A percentile compares a stretch with the other conserved stretches of the same genome.
Evolutionary conservation across 2,797 vertebrate species (phyloP).

Genomic region (Pyrocephalus nanus): DNA sequence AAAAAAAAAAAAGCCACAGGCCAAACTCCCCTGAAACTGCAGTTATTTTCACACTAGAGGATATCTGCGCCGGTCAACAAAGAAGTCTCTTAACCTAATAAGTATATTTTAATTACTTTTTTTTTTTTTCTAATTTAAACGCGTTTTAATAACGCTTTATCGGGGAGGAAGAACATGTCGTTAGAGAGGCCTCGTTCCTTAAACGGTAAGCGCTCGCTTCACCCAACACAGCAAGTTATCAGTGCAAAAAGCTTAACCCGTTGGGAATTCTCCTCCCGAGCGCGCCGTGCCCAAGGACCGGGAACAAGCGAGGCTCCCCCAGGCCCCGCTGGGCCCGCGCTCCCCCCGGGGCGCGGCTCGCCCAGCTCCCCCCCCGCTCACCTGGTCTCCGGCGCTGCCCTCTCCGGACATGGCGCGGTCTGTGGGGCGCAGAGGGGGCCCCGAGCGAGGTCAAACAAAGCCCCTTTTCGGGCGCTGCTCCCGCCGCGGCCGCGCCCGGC

Average conservation of each 20-base stretch:
- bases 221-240: not conserved
- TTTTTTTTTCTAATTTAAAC: rapidly evolving
- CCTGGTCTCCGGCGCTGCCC: not conserved
- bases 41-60: not conserved
- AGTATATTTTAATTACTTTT: rapidly evolving
- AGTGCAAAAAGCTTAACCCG: rapidly evolving
- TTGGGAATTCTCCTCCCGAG: rapidly evolving
- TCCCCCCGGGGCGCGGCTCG: not conserved
- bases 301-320: not conserved
- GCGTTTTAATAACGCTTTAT: not conserved
- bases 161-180: not conserved
- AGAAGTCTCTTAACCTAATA: too few species aligned
- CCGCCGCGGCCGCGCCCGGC: not conserved
- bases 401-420: not conserved
- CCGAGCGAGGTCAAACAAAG: not conserved
- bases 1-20: rapidly evolving
- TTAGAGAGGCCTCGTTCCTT: not conserved
- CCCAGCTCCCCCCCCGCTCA: not conserved
- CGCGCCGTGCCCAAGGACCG: rapidly evolving
- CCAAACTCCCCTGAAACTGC: not conserved
- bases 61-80: too few species aligned
- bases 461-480: not conserved
- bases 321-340: not conserved
- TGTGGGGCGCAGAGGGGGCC: not conserved
- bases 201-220: not conserved